Base-by-base conservation (phyloP, 2,888 invertebrate genomes). In the Limulus polyphemus region DNA sequence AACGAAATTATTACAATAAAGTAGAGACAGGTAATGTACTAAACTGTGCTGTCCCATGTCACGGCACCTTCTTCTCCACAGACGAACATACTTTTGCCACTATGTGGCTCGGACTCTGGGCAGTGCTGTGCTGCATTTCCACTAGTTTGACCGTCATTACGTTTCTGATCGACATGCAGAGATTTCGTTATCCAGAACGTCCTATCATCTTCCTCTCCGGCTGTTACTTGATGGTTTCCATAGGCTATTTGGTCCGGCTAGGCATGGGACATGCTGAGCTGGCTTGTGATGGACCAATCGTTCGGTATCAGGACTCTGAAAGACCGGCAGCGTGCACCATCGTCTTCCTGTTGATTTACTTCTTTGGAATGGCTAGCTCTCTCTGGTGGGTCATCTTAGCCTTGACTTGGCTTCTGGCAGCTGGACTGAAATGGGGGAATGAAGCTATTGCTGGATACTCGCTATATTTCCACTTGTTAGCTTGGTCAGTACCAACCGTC, bases 341-440 rank as follows among this genome's bases (percentile, higher is more conserved):
- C 65, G 93, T 97, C 64, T 99, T 99, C 78, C 81, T 97, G 51
- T 82, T 99, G 69, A 88, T 94, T 49, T 99, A 99, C 80, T 98
- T 93, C 82, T 99, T 98, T 80, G 94, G 95, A 67, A 98, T 98
- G 95, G 94, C 98, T 1, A 92, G 93, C 0, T 91, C 92, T 46
- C 90, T 97, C 62, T 99, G 98, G 98, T 83, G 83, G 83, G 93
- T 98, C 58, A 85, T 98, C 65, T 80, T 99, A 14, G 88, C 95
- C 59, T 88, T 99, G 77, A 95, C 97, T 56, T 99, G 98, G 99
- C 98, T 98, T 80, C 82, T 99, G 69, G 93, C 97, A 0, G 97
- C 98, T 1, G 97, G 95, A 0, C 82, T 98, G 49, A 98, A 99
- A 77, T 99, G 98, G 99, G 93, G 97, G 69, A 93, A 93, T 77